Conservation (phyloP, 2,888 invertebrate genomes). For the Iselma pallidipennis region DNA sequence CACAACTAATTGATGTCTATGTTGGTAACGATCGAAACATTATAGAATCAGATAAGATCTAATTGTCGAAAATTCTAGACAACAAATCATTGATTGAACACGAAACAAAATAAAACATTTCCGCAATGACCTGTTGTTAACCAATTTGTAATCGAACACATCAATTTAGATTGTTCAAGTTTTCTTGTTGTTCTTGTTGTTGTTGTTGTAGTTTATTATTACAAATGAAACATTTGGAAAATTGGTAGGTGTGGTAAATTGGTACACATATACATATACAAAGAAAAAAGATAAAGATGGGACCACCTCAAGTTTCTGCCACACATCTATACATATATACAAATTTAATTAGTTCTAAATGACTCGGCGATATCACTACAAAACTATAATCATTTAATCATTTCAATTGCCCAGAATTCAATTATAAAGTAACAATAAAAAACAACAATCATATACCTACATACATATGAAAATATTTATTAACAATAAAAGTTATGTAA, state of each 20-base stretch:
- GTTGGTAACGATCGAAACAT: background rate
- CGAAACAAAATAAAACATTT: conserved; percentile 14
- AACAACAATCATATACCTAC: conserved; percentile 48
- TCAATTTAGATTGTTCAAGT: conserved; percentile 1
- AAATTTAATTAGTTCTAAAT: conserved; percentile 55
- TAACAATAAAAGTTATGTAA: background rate
- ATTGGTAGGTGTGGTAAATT: conserved; percentile 31
- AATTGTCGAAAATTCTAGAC: conserved; percentile 2
- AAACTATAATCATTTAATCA: conserved; percentile 49
- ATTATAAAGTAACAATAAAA: conserved; percentile 54
- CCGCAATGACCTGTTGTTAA: conserved; percentile 3
- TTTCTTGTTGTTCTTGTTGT: background rate
- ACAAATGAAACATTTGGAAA: conserved; percentile 6
- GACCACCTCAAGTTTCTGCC: conserved; percentile 42
- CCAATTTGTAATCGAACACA: conserved; percentile 3
- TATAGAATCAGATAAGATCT: background rate
- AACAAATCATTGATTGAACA: conserved; percentile 5
- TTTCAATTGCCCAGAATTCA: conserved; percentile 52
- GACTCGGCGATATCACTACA: conserved; percentile 38
- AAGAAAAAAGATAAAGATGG: conserved; percentile 14
- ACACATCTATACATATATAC: conserved; percentile 38
- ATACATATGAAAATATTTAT: conserved; percentile 6
- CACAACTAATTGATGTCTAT: too few relatives aligned
- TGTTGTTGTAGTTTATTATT: background rate
- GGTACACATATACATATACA: background rate